Base-by-base conservation (phyloP, 2,113 vertebrate genomes). In the Spermophilus dauricus region DNA sequence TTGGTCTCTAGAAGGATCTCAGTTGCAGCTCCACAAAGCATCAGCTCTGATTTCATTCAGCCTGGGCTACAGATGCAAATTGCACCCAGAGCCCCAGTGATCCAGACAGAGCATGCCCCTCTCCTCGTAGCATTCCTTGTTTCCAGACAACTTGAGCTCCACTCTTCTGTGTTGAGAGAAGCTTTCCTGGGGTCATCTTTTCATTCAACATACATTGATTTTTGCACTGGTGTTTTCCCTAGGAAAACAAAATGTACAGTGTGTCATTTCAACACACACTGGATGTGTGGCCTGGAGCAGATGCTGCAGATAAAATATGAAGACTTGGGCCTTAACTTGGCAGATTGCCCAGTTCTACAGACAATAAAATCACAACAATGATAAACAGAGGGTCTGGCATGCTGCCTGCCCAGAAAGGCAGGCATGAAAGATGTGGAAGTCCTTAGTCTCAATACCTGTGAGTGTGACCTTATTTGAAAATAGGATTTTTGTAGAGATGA, bases 251-350 rank as follows among this genome's bases (percentile, higher is more conserved):
- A 63, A 70, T 34, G 67, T 65, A 26, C 37, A 65, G 56, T 17
- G 75, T 9, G 1, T 86, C 22, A 48, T 78, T 92, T 86, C 75
- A 72, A 20, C 58, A 51, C 9, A 48, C 8, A 11, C 42, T 11
- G 17, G 6, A 58, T 0, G 14, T 61, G 81, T 42, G 76, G 48
- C 34, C 0, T 0, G 1, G 2, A 2, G 48, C 1, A 16, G 20
- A 11, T 73, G 73, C 87, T 37, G n/a, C 22, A 39, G 24, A 34
- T 20, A 22, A 86, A 69, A 20, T 0, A 24, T 34, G 70, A 45
- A 34, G 16, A 58, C 65, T 53, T 4, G 72, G 37, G 39, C 28
- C 51, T 28, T 5, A 22, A 72, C 34, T 53, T 13, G 63, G 72
- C 17, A 12, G 67, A 24, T 32, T 10, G 6, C 75, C 69, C 2